Percentiles rank a stretch among this genome's conserved stretches.
Evolutionary conservation across 2,888 invertebrate species (phyloP).

Genomic region (Lithophane socia): DNA sequence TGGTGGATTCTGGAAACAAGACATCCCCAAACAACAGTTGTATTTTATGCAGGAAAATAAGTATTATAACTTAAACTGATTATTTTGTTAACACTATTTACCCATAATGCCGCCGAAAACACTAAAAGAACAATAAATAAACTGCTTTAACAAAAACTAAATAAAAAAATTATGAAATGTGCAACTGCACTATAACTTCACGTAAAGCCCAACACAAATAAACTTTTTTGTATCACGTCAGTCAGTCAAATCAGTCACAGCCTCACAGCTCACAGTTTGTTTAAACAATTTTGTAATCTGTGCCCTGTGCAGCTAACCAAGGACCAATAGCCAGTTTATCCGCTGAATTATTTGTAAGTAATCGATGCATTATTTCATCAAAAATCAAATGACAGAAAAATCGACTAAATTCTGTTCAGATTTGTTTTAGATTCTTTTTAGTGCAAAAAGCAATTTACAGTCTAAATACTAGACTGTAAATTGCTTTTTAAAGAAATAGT

Average conservation of each 20-base stretch:
- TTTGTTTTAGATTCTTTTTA: neutral
- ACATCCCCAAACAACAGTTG: constrained; percentile 50
- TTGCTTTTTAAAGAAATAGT: neutral
- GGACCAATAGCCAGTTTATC: neutral
- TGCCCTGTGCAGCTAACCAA: neutral
- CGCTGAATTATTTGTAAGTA: neutral
- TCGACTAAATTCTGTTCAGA: neutral
- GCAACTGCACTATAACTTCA: constrained; percentile 27
- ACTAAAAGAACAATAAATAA: constrained; percentile 30
- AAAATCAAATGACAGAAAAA: neutral
- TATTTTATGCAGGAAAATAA: constrained; percentile 26
- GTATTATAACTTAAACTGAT: constrained; percentile 46
- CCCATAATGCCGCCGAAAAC: constrained; percentile 69
- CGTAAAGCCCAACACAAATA: constrained; percentile 32
- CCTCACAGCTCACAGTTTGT: neutral
- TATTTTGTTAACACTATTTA: constrained; percentile 60
- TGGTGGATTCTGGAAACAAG: constrained; percentile 74
- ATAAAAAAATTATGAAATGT: constrained; percentile 46
- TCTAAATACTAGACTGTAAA: too few relatives aligned
- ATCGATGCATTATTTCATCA: neutral
- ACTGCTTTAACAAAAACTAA: constrained; percentile 38
- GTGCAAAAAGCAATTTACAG: neutral
- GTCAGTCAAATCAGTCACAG: constrained; percentile 22
- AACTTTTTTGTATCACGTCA: constrained; percentile 27
- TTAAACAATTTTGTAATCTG: too few relatives aligned